These are phyloP conservation scores for Caenorhabditis angaria DNA, from an alignment of 2,888 invertebrate species.

Conservation along the genomic window DNA sequence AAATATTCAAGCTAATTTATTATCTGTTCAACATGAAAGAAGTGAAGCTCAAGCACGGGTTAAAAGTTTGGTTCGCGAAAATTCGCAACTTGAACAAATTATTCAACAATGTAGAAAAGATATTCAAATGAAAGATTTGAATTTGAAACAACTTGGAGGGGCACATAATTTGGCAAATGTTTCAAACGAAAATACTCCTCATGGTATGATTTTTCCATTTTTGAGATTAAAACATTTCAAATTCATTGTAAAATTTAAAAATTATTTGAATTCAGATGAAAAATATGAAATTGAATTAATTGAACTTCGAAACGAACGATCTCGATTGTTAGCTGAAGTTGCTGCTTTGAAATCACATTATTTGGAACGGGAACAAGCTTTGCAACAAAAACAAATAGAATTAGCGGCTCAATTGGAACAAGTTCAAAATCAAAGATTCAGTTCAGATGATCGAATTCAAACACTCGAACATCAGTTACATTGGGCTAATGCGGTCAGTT, in stretches of 20 bases:
- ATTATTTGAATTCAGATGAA: background rate
- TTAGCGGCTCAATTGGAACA: constrained; percentile 18
- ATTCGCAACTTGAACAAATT: constrained; percentile 47
- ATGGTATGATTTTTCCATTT: no score
- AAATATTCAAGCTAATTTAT: constrained; percentile 57
- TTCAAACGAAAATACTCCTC: background rate
- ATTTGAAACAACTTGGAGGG: constrained; percentile 51
- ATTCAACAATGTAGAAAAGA: constrained; percentile 46
- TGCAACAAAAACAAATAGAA: constrained; percentile 31
- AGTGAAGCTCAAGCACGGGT: constrained; percentile 67
- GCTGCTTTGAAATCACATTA: constrained; percentile 33
- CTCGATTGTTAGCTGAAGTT: constrained; percentile 21
- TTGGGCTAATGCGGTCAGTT: constrained; percentile 11
- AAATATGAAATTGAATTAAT: constrained; percentile 12
- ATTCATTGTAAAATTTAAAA: background rate
- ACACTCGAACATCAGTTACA: constrained; percentile 29
- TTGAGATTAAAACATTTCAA: background rate
- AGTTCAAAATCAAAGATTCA: constrained; percentile 13
- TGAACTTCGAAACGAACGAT: constrained; percentile 23
- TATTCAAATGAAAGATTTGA: constrained; percentile 58
- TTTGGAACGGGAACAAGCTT: constrained; percentile 34
- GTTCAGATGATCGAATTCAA: constrained; percentile 21
- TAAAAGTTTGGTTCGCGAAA: constrained; percentile 61
- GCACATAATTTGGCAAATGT: constrained; percentile 16
- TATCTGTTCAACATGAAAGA: constrained; percentile 66